Evolutionary conservation across 2,797 vertebrate species (phyloP).

Genomic region (Spinibarbus caldwelli): DNA sequence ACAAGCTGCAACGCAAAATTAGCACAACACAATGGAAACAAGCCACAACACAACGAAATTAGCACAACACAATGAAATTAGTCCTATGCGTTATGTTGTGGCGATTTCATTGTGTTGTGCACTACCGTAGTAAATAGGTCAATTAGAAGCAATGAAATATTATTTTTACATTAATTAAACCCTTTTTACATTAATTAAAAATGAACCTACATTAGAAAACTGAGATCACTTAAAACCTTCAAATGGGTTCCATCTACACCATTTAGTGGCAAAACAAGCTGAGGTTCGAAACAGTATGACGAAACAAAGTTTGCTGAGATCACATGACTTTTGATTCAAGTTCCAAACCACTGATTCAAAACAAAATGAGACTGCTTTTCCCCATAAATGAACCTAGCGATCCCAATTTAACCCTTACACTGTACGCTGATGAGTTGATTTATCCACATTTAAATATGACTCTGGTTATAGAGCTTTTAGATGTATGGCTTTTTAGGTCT

Average conservation of each 20-base stretch:
- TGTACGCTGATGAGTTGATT: background rate
- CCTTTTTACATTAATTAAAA: constrained; percentile 1
- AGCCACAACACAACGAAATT: too few relatives aligned
- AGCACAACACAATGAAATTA: too few relatives aligned
- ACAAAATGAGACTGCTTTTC: background rate
- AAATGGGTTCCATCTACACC: background rate
- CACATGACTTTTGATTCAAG: background rate
- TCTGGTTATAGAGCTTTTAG: too few relatives aligned
- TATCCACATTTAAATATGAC: background rate
- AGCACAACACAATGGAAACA: too few relatives aligned
- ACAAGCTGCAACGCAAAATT: too few relatives aligned
- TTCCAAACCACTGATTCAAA: background rate
- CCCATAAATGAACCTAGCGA: background rate
- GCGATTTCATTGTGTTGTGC: too few relatives aligned
- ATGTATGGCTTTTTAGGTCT: background rate
- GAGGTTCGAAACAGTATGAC: background rate
- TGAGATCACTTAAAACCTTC: background rate
- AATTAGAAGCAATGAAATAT: background rate
- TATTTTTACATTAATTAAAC: background rate
- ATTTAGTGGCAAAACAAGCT: background rate
- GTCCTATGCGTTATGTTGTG: too few relatives aligned
- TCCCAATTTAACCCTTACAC: background rate
- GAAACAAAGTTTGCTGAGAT: background rate
- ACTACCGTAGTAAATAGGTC: background rate
- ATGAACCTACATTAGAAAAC: background rate